These are phyloP conservation scores for Noctua janthina DNA, from an alignment of 2,888 invertebrate species.

Conservation along the genomic window DNA sequence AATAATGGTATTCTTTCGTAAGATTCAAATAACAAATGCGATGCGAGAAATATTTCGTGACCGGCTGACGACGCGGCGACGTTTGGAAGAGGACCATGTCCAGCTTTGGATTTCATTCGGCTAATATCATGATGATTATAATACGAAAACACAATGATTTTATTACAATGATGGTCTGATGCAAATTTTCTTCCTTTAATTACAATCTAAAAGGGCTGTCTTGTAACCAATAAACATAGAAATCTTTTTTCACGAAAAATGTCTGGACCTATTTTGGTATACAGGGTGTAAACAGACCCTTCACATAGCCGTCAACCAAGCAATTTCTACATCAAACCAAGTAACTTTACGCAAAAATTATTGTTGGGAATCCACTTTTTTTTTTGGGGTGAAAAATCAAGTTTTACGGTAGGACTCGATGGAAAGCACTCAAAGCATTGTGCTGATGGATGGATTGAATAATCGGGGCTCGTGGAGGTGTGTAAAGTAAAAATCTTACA, in stretches of 20 bases:
- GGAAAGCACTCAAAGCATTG: too few relatives aligned
- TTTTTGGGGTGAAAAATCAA: too few relatives aligned
- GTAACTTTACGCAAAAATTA: too few relatives aligned
- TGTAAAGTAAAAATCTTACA: too few relatives aligned
- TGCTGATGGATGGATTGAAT: too few relatives aligned
- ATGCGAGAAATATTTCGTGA: background rate
- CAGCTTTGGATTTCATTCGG: too few relatives aligned
- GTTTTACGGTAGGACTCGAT: too few relatives aligned
- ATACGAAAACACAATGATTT: background rate
- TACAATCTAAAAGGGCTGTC: background rate
- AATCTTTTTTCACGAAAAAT: conserved; percentile 1
- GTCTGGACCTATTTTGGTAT: background rate
- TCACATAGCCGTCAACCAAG: too few relatives aligned
- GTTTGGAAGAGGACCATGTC: background rate
- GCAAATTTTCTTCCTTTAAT: background rate
- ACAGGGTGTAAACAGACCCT: too few relatives aligned
- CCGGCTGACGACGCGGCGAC: background rate
- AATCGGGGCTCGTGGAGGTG: too few relatives aligned
- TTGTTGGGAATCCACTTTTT: too few relatives aligned
- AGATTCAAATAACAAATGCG: background rate
- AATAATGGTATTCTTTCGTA: background rate
- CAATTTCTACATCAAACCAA: too few relatives aligned
- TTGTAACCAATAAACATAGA: background rate
- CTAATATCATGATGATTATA: background rate
- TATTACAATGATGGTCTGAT: background rate